These are phyloP conservation scores for Aphaenogaster rudis DNA, from an alignment of 1,140 invertebrate species.

Conservation along the genomic window DNA sequence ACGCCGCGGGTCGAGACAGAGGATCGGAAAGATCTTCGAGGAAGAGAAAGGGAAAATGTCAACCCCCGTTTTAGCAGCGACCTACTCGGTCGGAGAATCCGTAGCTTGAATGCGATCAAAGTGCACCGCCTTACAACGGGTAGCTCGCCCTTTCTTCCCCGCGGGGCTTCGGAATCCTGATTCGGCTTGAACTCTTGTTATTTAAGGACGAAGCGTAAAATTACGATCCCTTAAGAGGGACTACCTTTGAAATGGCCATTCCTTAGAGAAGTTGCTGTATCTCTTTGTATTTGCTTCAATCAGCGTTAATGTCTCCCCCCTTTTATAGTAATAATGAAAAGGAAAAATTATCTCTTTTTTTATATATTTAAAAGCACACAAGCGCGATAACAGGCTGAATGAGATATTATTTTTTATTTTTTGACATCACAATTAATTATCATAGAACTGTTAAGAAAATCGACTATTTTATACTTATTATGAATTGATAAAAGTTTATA, in stretches of 20 bases:
- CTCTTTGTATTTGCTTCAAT: slow-evolving; percentile 13
- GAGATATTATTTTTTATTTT: neutral
- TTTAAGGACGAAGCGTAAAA: slow-evolving; percentile 61
- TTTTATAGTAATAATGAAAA: neutral
- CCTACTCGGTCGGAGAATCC: slow-evolving; percentile 63
- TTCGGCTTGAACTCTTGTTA: slow-evolving; percentile 40
- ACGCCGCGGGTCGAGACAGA: slow-evolving; percentile 34
- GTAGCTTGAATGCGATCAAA: slow-evolving; percentile 64
- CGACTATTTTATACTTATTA: neutral
- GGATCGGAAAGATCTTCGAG: slow-evolving; percentile 20
- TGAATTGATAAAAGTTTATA: neutral
- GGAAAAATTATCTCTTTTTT: neutral
- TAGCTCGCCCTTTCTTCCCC: slow-evolving; percentile 25
- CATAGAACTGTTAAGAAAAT: neutral
- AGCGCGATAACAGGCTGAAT: neutral
- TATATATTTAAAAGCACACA: neutral
- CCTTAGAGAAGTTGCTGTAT: neutral
- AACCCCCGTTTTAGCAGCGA: slow-evolving; percentile 70
- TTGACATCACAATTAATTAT: neutral
- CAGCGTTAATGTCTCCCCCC: neutral
- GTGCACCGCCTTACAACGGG: slow-evolving; percentile 57
- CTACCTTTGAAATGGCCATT: neutral
- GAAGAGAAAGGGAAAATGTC: slow-evolving; percentile 58
- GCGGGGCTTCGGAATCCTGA: slow-evolving; percentile 41
- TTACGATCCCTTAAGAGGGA: slow-evolving; percentile 23